Conservation (phyloP, 2,888 invertebrate species). For the Phlogophora meticulosa region DNA sequence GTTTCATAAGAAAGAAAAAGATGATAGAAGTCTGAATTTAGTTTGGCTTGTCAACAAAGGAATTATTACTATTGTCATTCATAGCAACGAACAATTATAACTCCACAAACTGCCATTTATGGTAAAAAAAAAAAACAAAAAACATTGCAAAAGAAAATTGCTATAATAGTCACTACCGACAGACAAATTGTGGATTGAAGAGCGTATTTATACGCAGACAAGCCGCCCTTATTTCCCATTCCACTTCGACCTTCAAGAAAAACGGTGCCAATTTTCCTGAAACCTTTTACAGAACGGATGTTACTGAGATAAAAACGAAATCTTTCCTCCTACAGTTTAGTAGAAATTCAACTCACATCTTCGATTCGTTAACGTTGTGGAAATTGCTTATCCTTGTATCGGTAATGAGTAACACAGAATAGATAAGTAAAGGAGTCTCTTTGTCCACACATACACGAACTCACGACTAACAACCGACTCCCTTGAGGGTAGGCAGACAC, state of each 20-base stretch:
- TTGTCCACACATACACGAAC: too few relatives aligned
- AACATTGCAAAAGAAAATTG: neutral
- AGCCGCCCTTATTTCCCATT: too few relatives aligned
- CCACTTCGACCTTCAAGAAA: neutral
- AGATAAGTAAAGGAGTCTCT: neutral
- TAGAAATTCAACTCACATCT: conserved; percentile 20
- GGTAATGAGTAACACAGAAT: neutral
- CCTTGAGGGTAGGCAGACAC: too few relatives aligned
- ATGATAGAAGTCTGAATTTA: too few relatives aligned
- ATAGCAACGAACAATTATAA: too few relatives aligned
- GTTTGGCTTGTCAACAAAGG: too few relatives aligned
- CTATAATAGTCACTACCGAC: neutral
- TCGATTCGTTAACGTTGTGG: neutral
- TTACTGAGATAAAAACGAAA: conserved; percentile 19
- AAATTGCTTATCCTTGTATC: conserved; percentile 2
- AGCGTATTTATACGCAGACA: neutral
- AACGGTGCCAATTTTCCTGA: neutral
- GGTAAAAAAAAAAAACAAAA: too few relatives aligned
- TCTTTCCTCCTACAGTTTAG: neutral
- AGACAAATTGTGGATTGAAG: neutral
- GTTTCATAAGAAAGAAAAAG: too few relatives aligned
- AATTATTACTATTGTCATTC: too few relatives aligned
- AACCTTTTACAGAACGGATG: neutral
- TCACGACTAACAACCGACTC: too few relatives aligned
- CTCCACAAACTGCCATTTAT: too few relatives aligned